A percentile compares a stretch with the other conserved stretches of the same genome.
These are phyloP conservation scores for Oceanodroma leucorhoa DNA, from an alignment of 2,797 vertebrate genomes.

Conservation along the genomic window DNA sequence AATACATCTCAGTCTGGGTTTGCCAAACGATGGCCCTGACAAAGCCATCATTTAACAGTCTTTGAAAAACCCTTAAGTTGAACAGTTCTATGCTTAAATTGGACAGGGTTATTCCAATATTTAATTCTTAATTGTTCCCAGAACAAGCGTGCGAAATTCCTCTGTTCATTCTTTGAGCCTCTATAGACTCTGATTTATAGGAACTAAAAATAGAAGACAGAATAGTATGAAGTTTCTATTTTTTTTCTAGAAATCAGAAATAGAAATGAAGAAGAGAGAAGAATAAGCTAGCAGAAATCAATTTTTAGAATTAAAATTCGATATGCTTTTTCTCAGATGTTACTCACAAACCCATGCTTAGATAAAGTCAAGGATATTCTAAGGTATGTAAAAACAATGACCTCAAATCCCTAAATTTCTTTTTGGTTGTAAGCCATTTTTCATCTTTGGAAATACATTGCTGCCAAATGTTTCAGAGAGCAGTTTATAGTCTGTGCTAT, in stretches of 20 bases:
- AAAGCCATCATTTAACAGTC: not conserved
- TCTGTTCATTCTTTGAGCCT: not conserved
- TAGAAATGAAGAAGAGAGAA: not conserved
- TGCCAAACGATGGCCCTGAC: not conserved
- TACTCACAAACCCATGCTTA: not conserved
- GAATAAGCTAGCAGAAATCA: not conserved
- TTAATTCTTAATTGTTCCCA: not conserved
- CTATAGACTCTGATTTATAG: not conserved
- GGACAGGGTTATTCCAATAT: not conserved
- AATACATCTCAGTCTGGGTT: not conserved
- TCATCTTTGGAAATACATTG: not conserved
- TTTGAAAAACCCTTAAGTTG: not conserved
- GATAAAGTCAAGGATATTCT: not conserved
- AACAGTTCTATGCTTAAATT: not conserved
- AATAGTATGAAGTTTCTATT: not conserved
- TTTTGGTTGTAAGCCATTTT: constrained; percentile 1
- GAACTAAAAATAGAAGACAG: not conserved
- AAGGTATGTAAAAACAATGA: not conserved
- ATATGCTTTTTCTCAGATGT: not conserved
- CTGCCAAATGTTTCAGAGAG: constrained; percentile 22
- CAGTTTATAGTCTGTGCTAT: constrained; percentile 28
- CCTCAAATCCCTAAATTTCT: not conserved
- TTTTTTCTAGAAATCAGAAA: not conserved
- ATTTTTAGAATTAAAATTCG: not conserved
- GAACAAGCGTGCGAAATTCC: not conserved